Percentiles rank a stretch among this genome's conserved stretches.
phyloP scores from a whole-genome alignment of 2,113 vertebrate genomes.

The Rissa tridactyla region DNA sequence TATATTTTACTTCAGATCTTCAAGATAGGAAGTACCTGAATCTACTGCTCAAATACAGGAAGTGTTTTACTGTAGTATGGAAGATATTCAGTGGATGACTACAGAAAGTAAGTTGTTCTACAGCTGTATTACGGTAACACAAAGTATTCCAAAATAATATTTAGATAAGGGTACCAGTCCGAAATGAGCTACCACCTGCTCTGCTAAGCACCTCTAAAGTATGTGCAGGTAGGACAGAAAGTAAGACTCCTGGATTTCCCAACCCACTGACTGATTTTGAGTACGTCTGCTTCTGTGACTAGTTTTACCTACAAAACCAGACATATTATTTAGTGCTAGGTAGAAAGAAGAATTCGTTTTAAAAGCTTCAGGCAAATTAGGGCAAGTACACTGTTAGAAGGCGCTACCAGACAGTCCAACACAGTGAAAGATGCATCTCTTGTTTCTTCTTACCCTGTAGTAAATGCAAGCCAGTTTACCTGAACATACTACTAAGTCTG shows the following conservation, averaged over 20 bases:
- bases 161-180: neutral
- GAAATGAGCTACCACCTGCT: neutral
- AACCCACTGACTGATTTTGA: neutral
- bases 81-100: neutral
- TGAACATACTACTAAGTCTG: neutral
- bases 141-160: neutral
- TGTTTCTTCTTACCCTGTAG: neutral
- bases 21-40: neutral
- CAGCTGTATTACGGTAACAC: neutral
- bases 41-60: neutral
- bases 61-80: neutral
- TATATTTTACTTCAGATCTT: neutral
- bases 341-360: neutral
- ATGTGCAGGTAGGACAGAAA: neutral
- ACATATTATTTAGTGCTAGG: neutral
- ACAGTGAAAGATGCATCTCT: neutral
- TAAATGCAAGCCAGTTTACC: neutral
- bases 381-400: neutral
- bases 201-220: neutral
- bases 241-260: neutral
- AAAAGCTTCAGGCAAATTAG: neutral
- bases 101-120: neutral
- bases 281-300: neutral
- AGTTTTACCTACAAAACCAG: neutral
- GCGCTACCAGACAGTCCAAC: neutral